Evolutionary conservation across 2,797 vertebrate species (phyloP).

Genomic region (Pelodytes ibericus): DNA sequence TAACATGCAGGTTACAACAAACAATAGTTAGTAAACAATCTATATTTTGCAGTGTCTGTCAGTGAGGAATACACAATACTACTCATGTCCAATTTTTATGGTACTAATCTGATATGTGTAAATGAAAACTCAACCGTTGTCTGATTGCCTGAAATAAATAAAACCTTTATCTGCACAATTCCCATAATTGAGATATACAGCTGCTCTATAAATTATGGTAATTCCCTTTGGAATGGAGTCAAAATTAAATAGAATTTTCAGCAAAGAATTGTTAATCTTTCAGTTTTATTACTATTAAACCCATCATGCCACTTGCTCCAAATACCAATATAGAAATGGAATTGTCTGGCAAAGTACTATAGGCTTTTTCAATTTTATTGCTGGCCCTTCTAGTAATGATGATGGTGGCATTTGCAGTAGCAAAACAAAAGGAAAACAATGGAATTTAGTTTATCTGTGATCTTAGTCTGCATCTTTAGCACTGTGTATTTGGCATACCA

Average conservation of each 20-base stretch:
- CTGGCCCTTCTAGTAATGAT: conserved; percentile 12
- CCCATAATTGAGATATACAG: conserved; percentile 36
- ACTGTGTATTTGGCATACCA: background rate
- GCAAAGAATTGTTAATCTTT: conserved; percentile 27
- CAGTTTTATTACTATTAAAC: conserved; percentile 16
- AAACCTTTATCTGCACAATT: conserved; percentile 23
- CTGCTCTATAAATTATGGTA: conserved; percentile 28
- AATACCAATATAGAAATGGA: conserved; percentile 14
- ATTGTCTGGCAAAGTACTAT: conserved; percentile 6
- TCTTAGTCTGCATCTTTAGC: background rate
- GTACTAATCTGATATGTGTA: background rate
- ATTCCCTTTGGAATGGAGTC: conserved; percentile 30
- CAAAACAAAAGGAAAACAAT: background rate
- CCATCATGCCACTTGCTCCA: conserved; percentile 11
- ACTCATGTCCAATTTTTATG: background rate
- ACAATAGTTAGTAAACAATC: conserved; percentile 4
- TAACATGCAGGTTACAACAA: background rate
- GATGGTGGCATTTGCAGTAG: background rate
- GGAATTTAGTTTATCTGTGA: background rate
- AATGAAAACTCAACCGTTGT: background rate
- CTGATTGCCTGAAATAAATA: conserved; percentile 19
- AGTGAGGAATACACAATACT: conserved; percentile 3
- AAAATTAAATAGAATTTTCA: conserved; percentile 28
- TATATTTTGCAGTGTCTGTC: background rate
- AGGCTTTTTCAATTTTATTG: conserved; percentile 8